Conservation (phyloP, 2,797 vertebrate genomes). For the Leuciscus waleckii region DNA sequence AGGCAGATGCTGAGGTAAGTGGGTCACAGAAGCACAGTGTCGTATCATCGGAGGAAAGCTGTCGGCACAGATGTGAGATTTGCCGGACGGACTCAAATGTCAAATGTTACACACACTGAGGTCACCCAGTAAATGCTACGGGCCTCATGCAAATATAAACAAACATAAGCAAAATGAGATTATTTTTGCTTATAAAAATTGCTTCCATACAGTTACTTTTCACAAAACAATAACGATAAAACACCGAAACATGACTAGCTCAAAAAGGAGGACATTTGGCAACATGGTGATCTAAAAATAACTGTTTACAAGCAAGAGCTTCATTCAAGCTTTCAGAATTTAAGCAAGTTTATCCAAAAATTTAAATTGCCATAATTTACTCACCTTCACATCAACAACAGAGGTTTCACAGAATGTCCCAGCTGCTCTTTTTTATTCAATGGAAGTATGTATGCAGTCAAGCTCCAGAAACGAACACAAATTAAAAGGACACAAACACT, state of each 20-base stretch:
- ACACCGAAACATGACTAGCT: background rate
- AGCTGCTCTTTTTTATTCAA: background rate
- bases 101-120: slow-evolving; percentile 56
- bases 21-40: slow-evolving; percentile 65
- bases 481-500: background rate
- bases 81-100: slow-evolving; percentile 49
- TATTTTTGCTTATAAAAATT: background rate
- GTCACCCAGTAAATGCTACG: background rate
- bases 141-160: slow-evolving; percentile 8
- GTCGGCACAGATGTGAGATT: slow-evolving; percentile 62
- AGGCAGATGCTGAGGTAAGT: slow-evolving; percentile 69
- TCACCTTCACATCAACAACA: background rate
- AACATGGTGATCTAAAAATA: background rate
- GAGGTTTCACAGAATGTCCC: background rate
- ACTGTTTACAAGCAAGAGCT: background rate
- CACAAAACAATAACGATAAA: background rate
- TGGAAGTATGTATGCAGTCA: background rate
- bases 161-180: background rate
- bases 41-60: slow-evolving; percentile 58
- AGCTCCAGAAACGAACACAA: background rate
- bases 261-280: background rate
- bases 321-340: background rate
- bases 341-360: background rate
- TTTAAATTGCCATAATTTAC: background rate
- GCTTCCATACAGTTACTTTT: background rate